These are phyloP conservation scores for Pyrgilauda ruficollis DNA, from an alignment of 2,113 vertebrate species.

Conservation along the genomic window DNA sequence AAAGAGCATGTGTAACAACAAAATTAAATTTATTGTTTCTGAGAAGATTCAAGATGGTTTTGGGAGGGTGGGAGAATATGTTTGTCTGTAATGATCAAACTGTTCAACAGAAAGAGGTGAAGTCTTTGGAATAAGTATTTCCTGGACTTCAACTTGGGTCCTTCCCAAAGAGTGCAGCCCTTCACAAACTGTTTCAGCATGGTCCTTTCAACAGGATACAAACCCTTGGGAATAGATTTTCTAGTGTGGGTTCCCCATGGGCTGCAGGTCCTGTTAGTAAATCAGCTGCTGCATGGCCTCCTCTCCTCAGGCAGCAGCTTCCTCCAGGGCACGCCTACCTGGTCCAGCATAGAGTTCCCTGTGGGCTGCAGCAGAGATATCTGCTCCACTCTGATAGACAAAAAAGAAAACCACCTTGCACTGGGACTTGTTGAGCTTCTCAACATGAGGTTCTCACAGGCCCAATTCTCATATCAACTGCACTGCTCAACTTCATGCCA, in stretches of 20 bases:
- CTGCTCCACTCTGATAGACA: not conserved
- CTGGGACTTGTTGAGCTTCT: not conserved
- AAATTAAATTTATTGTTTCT: not conserved
- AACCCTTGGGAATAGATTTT: not conserved
- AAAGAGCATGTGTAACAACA: not conserved
- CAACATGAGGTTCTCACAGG: not conserved
- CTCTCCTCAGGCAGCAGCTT: not conserved
- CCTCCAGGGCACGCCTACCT: too few relatives aligned
- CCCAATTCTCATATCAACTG: not conserved
- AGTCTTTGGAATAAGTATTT: not conserved
- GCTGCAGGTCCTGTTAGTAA: not conserved
- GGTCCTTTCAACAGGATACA: not conserved
- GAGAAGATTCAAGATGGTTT: not conserved
- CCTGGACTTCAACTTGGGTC: not conserved
- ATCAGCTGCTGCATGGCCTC: not conserved
- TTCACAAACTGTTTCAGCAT: not conserved
- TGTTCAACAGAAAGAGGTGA: not conserved
- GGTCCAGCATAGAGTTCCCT: not conserved
- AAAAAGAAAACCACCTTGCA: not conserved
- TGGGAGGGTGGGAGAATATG: not conserved
- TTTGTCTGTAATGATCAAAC: not conserved
- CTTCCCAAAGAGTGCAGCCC: not conserved
- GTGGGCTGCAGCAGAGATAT: not conserved
- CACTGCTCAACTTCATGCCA: not conserved
- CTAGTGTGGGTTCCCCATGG: fast-evolving